These are phyloP conservation scores for Thunnus albacares DNA, from an alignment of 2,797 vertebrate genomes.

Conservation along the genomic window DNA sequence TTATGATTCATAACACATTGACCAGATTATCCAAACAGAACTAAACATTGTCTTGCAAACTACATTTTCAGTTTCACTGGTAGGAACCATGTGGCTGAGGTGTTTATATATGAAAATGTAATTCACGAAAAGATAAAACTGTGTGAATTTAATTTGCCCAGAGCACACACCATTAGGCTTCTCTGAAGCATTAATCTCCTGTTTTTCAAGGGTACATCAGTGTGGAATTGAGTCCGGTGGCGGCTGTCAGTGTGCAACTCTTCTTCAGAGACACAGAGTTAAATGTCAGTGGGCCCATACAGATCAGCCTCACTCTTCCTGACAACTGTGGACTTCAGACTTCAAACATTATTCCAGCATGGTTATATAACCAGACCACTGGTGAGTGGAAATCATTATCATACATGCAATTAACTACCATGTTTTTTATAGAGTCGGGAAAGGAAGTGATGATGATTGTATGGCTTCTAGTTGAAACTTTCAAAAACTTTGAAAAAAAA, in stretches of 20 bases:
- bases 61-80: neutral
- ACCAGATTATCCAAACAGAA: neutral
- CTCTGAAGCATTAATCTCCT: neutral
- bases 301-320: conserved; percentile 88
- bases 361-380: conserved; percentile 90
- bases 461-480: neutral
- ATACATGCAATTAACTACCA: neutral
- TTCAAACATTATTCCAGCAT: conserved; percentile 88
- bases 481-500: neutral
- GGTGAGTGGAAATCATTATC: conserved; percentile 80
- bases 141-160: neutral
- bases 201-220: conserved; percentile 85
- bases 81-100: too few species aligned
- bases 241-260: conserved; percentile 88
- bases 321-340: conserved; percentile 74
- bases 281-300: conserved; percentile 87
- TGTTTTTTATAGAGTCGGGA: neutral
- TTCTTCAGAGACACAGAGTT: conserved; percentile 86
- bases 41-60: too few species aligned
- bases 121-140: neutral
- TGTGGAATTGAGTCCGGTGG: conserved; percentile 88
- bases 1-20: neutral
- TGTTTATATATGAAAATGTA: neutral
- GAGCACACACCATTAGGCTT: neutral
- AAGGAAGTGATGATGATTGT: neutral